Base-by-base conservation (phyloP, 1,140 invertebrate genomes). In the Drosophila rufa region DNA sequence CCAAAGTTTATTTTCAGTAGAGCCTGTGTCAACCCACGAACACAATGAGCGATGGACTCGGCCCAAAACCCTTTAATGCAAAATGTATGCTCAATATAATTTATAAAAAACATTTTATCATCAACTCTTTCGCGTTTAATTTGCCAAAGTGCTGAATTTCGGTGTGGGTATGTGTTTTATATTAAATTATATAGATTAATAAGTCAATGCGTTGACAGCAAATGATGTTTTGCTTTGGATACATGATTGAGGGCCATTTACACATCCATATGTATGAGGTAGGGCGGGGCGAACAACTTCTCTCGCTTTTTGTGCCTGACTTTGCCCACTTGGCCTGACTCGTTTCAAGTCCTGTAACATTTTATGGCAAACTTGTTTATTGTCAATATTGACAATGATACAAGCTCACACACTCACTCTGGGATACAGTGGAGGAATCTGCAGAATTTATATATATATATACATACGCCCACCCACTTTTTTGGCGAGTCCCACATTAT, bases 281-380 rank as follows among this genome's bases (percentile, higher is more conserved):
- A 42, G 60, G 53, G 47, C 48, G 40, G 22, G 19, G 33, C 36
- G 7, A 8, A 59, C 6, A 14, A 56, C 42, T 59, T 51, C 33
- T 40, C 27, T 2, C 11, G 27, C 40, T 17, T 30, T 60, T 19
- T 50, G 25, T 65, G 56, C n/a, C 22, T 42, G 36, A 57, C 33
- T 43, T 22, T 30, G 38, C 43, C 48, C 64, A 70, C 79, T 79
- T 76, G 51, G 62, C 36, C 22, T 30, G 64, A 46, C 57, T 57
- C 57, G 47, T 78, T 71, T 47, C 50, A 59, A 27, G 64, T 74
- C 77, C 51, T 90, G 78, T 85, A 80, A 81, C 68, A 50, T 85
- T 89, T 85, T 90, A 85, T 85, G 68, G 85, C 85, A 91, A 89
- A 91, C 86, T 90, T 90, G 86, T 90, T 90, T 90, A 91, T 82